Conservation (phyloP, 2,888 invertebrate genomes). For the Caenorhabditis virilis region DNA sequence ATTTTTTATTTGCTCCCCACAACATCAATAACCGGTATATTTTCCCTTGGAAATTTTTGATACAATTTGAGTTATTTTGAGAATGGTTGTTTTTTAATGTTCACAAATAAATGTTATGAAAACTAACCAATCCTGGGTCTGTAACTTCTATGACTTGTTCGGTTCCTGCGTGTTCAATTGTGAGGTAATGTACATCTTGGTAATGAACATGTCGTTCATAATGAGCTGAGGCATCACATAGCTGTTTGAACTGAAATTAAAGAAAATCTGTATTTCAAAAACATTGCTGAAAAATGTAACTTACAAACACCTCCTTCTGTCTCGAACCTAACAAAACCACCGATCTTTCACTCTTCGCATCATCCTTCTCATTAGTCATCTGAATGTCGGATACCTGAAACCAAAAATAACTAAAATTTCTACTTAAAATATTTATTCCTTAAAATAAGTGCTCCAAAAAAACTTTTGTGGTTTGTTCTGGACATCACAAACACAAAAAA, state of each 20-base stretch:
- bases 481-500: background rate
- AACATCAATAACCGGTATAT: too few species aligned
- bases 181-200: conserved; percentile 45
- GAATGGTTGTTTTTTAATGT: too few species aligned
- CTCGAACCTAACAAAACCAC: conserved; percentile 29
- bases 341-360: conserved; percentile 18
- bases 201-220: conserved; percentile 49
- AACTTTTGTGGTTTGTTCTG: background rate
- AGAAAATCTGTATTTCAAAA: conserved; percentile 3
- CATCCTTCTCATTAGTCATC: conserved; percentile 36
- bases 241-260: conserved; percentile 41
- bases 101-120: too few species aligned
- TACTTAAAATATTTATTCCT: too few species aligned
- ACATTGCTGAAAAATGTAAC: conserved; percentile 1
- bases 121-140: conserved; percentile 48
- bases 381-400: conserved; percentile 3
- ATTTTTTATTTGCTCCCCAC: too few species aligned
- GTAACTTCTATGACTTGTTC: conserved; percentile 39
- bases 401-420: too few species aligned
- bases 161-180: conserved; percentile 23
- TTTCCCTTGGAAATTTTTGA: too few species aligned
- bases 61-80: too few species aligned
- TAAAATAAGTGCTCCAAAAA: too few species aligned
- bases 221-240: conserved; percentile 39
- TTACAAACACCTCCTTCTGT: conserved; percentile 24